Percentiles rank a stretch among this genome's conserved stretches.
phyloP scores from a whole-genome alignment of 2,113 vertebrate genomes.

The Montifringilla adamsi region DNA sequence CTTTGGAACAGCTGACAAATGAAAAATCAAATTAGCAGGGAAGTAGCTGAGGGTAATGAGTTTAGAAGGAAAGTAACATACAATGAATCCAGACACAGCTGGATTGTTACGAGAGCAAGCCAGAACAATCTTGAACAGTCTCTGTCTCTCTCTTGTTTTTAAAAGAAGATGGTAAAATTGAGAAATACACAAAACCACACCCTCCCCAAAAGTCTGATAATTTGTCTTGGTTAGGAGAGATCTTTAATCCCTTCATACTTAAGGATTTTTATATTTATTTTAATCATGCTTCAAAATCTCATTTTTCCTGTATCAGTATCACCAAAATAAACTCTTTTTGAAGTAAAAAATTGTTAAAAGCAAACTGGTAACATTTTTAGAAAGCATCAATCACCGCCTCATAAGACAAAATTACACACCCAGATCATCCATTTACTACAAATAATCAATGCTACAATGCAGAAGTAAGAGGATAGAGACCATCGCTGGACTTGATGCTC shows the following conservation, averaged over 20 bases:
- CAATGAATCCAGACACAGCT: not conserved
- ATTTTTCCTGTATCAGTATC: not conserved
- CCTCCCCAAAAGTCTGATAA: not conserved
- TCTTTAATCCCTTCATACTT: not conserved
- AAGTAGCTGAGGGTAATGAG: not conserved
- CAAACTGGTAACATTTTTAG: not conserved
- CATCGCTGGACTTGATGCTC: not conserved
- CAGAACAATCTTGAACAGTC: not conserved
- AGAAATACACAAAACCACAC: not conserved
- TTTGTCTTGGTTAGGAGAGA: not conserved
- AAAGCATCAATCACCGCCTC: not conserved
- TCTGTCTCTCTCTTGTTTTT: not conserved
- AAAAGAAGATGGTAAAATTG: not conserved
- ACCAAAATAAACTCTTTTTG: not conserved
- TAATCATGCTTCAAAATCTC: not conserved
- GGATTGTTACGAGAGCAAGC: not conserved
- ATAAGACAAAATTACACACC: not conserved
- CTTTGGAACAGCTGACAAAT: not conserved
- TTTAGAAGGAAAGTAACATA: not conserved
- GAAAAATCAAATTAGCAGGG: not conserved
- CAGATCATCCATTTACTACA: not conserved
- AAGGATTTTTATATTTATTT: not conserved
- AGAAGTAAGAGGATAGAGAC: not conserved
- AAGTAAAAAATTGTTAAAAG: not conserved
- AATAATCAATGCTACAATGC: not conserved